phyloP scores from a whole-genome alignment of 2,888 invertebrate species.

The Thymelicus lineola region DNA sequence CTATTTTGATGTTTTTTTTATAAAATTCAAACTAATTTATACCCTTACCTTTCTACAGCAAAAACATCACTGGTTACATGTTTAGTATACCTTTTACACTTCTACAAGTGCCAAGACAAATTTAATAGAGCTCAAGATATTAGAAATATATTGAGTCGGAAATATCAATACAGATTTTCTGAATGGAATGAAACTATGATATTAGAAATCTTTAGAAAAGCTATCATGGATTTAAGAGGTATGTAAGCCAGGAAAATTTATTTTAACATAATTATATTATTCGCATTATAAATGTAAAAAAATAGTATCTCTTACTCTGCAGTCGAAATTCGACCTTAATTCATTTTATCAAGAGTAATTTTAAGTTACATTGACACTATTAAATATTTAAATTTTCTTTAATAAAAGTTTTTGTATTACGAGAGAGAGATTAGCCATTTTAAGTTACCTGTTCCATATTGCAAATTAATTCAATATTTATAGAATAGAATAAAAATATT shows the following conservation, averaged over 20 bases:
- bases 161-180: slow-evolving; percentile 67
- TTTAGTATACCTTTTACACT: slow-evolving; percentile 74
- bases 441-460: too few relatives aligned
- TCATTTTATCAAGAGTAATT: background rate
- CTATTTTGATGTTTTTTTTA: too few relatives aligned
- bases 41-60: slow-evolving; percentile 58
- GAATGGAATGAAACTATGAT: slow-evolving; percentile 75
- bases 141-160: slow-evolving; percentile 59
- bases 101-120: slow-evolving; percentile 71
- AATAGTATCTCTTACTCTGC: too few relatives aligned
- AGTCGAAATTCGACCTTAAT: background rate
- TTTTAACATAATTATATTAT: too few relatives aligned
- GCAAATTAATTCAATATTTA: too few relatives aligned
- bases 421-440: too few relatives aligned
- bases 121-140: slow-evolving; percentile 64
- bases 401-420: too few relatives aligned
- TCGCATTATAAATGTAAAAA: too few relatives aligned
- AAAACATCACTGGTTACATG: slow-evolving; percentile 69
- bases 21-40: background rate
- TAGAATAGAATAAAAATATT: too few relatives aligned
- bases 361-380: too few relatives aligned
- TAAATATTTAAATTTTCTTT: too few relatives aligned
- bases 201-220: slow-evolving; percentile 64
- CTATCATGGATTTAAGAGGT: slow-evolving; percentile 66
- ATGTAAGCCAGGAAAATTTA: slow-evolving; percentile 32